Percentiles rank a stretch among this genome's conserved stretches.
Conservation (phyloP, 2,113 vertebrate species). For the Lasiurus cinereus region DNA sequence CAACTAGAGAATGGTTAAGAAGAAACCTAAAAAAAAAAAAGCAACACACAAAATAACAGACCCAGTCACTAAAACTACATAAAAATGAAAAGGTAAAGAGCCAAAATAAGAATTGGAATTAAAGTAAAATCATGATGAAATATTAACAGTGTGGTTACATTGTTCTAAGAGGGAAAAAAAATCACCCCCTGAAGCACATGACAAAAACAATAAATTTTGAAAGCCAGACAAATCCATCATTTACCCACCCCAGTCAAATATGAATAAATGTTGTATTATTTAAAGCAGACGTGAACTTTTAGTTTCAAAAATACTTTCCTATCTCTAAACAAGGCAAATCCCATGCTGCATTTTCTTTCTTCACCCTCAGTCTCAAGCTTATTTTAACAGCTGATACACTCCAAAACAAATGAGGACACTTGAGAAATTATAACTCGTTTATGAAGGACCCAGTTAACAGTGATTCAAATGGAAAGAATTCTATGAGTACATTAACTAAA, state of each 20-base stretch:
- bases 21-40: conserved; percentile 13
- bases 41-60: not conserved
- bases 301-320: conserved; percentile 50
- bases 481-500: not conserved
- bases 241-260: not conserved
- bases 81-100: conserved; percentile 40
- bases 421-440: conserved; percentile 1
- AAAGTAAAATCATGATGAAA: conserved; percentile 32
- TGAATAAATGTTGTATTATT: not conserved
- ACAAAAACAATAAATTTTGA: conserved; percentile 36
- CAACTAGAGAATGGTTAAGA: not conserved
- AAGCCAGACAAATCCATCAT: conserved; percentile 49
- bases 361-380: not conserved
- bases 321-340: conserved; percentile 18
- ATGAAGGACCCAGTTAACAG: not conserved
- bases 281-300: not conserved
- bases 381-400: conserved; percentile 26
- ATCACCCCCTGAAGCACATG: not conserved
- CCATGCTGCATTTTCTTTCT: conserved; percentile 14
- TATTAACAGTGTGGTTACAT: not conserved
- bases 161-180: not conserved
- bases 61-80: not conserved
- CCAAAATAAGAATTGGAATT: conserved; percentile 8
- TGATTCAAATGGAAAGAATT: conserved; percentile 15
- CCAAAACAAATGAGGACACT: not conserved